These are phyloP conservation scores for Vesta saturnalis DNA, from an alignment of 2,888 invertebrate genomes.

Conservation along the genomic window DNA sequence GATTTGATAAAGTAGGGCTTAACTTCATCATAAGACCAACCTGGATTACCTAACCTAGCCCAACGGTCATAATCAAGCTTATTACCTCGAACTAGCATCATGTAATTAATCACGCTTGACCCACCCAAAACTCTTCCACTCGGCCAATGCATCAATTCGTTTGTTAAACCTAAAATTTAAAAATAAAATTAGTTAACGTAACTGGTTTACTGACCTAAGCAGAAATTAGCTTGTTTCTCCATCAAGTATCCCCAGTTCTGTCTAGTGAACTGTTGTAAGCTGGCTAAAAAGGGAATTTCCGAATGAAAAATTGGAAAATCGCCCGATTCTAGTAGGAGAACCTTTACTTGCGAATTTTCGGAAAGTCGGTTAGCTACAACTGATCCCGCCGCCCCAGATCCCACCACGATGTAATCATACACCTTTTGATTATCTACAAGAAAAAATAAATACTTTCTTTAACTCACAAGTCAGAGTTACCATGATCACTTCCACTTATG, in stretches of 20 bases:
- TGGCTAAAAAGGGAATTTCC: constrained; percentile 66
- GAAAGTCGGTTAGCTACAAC: constrained; percentile 76
- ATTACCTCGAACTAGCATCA: constrained; percentile 67
- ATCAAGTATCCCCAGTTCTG: constrained; percentile 71
- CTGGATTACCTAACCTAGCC: constrained; percentile 58
- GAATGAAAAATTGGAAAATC: constrained; percentile 64
- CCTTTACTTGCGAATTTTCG: constrained; percentile 69
- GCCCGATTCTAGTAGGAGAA: constrained; percentile 75
- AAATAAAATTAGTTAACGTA: too few relatives aligned
- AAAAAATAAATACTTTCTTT: too few relatives aligned
- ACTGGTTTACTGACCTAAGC: constrained; percentile 62
- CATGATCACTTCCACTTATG: too few relatives aligned
- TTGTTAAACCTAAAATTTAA: constrained; percentile 57
- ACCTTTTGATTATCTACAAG: neutral
- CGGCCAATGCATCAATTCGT: constrained; percentile 61
- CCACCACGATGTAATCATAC: constrained; percentile 75
- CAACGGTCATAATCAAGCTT: constrained; percentile 74
- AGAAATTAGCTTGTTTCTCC: constrained; percentile 66
- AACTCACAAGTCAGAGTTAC: too few relatives aligned
- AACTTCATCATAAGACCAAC: constrained; percentile 65
- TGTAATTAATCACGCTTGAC: constrained; percentile 62
- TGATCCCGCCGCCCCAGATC: constrained; percentile 77
- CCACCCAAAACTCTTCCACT: constrained; percentile 66
- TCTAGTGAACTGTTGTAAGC: constrained; percentile 66
- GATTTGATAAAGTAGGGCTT: constrained; percentile 61